Base-by-base conservation (phyloP, 1,140 invertebrate species). In the Drosophila nasuta region DNA sequence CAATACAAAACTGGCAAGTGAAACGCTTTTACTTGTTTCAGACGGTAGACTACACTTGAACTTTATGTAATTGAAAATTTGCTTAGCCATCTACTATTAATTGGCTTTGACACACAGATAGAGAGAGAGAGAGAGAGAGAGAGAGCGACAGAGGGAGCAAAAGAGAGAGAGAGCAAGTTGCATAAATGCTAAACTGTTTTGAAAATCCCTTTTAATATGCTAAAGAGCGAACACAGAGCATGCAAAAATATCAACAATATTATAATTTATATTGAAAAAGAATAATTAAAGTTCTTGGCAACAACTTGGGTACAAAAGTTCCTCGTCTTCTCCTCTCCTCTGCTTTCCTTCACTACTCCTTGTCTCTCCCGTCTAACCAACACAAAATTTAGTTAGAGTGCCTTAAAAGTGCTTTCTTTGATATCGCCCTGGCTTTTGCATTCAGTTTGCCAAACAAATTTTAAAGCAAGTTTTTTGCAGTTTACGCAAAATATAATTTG, bases 51-150 rank as follows among this genome's bases (percentile, higher is more conserved):
- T 46, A 43, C 51, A 38, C 41, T 33, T 38, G 45, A 17, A 20
- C 66, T 66, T 57, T 8, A 41, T 72, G 43, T 72, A 66, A 72
- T 72, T 72, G 62, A 72, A 66, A 66, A 58, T 72, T 72, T 71
- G 20, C 58, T 65, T 56, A 71, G 51, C 25, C 60, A 35, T 64
- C 41, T 52, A 46, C 38, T 28, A 38, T 60, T 71, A 71, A 65
- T 71, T 71, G 60, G 60, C 15, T 54, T 11, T 45, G 60, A 33
- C 59, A 46, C 59, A 62, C 30, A 49, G n/a, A 59, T 4, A 43
- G 5, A 43, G 5, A 13, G 2, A 43, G 11, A 43, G 7, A 5
- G 3, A 43, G n/a, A 13, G 4, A 43, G 3, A 43, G 41, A n/a
- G 38, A n/a, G 38, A 17, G 17, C 1, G 1, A 60, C 41, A 49